These are phyloP conservation scores for Vimba vimba DNA, from an alignment of 2,113 vertebrate genomes.

Conservation along the genomic window DNA sequence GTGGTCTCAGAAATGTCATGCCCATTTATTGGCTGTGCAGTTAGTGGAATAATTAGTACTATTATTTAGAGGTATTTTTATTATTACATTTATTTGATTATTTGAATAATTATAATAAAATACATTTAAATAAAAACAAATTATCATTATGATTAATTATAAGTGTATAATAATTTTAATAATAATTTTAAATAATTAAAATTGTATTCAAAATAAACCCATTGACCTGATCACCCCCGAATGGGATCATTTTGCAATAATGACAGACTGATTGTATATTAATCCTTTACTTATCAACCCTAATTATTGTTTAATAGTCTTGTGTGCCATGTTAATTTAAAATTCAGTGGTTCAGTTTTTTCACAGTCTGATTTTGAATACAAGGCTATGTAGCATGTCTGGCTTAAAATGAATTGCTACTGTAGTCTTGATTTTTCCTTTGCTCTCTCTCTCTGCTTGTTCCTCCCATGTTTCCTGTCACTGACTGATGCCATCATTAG, in stretches of 20 bases:
- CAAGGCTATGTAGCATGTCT: neutral
- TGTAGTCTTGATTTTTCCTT: slow-evolving; percentile 13
- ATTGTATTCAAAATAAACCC: neutral
- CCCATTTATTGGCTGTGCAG: neutral
- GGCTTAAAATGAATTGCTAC: neutral
- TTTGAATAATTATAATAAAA: neutral
- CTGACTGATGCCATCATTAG: slow-evolving; percentile 70
- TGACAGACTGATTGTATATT: neutral
- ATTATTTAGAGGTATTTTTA: neutral
- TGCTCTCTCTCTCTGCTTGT: slow-evolving; percentile 25
- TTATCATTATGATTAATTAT: neutral
- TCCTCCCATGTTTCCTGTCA: slow-evolving; percentile 58
- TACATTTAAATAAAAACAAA: neutral
- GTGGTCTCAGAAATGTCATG: neutral
- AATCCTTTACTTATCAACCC: neutral
- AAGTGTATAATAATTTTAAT: too few relatives aligned
- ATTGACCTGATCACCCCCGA: neutral
- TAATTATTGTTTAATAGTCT: neutral
- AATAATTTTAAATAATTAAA: too few relatives aligned
- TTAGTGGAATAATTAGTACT: neutral
- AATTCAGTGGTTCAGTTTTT: neutral
- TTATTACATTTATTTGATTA: neutral
- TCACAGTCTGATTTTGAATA: neutral
- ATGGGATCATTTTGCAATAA: neutral
- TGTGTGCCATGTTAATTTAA: slow-evolving; percentile 4